Evolutionary conservation across 92 coral and sea anemone genomes (phyloP), one percentile per base, ranked within the genome.

Genomic region (Actinostola sp.): DNA sequence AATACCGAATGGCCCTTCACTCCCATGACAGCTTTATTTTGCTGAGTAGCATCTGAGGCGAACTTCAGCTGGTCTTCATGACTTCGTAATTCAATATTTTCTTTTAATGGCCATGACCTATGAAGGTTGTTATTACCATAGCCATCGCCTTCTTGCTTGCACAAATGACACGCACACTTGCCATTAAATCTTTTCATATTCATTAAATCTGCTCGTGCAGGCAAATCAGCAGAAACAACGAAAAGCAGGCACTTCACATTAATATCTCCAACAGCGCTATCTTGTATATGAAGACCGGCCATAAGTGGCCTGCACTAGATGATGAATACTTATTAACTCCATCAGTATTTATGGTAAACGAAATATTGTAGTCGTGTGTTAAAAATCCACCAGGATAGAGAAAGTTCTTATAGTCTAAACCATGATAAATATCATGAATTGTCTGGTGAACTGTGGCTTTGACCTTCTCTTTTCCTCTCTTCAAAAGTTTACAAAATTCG

Each of bases 271-370:
- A 33, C 73, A 38, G 80, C 75, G 38, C 79, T 80, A 64, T 63
- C 79, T 25, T 55, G 25, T 49, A 80, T 61, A 26, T 65, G 48
- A 74, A 82, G 20, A 82, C 82, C 28, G 87, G 82, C 77, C 82
- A 82, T 32, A 82, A 57, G 70, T 75, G 82, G 27, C 87, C 82
- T 2, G 81, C 82, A 46, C 48, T 66, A 16, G 76, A 82, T 23
- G 82, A 82, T 13, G 82, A 82, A 68, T 55, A 75, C 51, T 74
- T 73, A 62, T 73, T 81, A 8, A 81, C 86, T 16, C 86, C 86
- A 73, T 81, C 76, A 14, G 86, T 81, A 61, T 81, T 81, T 50
- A 64, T 15, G 31, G 87, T 82, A 61, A 82, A 82, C 33, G 82
- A 82, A 66, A 67, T 75, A 30, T 82, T 75, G 29, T 15, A 52